Percentiles rank a stretch among this genome's conserved stretches.
These are phyloP conservation scores for Cairina moschata DNA, from an alignment of 2,113 vertebrate genomes.

Conservation along the genomic window DNA sequence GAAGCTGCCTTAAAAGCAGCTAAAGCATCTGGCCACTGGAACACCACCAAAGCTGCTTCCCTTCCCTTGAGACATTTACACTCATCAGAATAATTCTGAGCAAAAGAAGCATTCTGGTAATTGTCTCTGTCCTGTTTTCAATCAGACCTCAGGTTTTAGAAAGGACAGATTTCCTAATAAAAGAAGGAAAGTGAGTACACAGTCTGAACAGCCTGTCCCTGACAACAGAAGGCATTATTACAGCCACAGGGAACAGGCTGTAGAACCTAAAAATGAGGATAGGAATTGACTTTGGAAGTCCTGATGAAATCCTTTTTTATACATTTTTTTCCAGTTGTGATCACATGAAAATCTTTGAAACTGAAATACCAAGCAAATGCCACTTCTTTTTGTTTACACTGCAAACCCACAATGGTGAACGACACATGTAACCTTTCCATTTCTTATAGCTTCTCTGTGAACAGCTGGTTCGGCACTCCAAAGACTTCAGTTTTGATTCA, in stretches of 20 bases:
- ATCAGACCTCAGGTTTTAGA: constrained; percentile 11
- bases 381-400: constrained; percentile 43
- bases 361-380: constrained; percentile 22
- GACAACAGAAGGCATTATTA: constrained; percentile 44
- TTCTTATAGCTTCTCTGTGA: constrained; percentile 4
- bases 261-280: background rate
- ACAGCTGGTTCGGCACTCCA: background rate
- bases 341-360: background rate
- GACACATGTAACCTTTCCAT: constrained; percentile 30
- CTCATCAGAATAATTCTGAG: constrained; percentile 11
- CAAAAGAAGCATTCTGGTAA: background rate
- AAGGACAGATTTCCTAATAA: constrained; percentile 18
- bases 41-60: background rate
- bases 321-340: background rate
- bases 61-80: background rate
- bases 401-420: constrained; percentile 5
- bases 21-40: background rate
- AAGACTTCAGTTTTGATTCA: background rate
- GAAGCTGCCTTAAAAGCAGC: background rate
- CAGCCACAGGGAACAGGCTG: background rate
- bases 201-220: background rate
- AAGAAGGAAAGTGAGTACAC: constrained; percentile 1
- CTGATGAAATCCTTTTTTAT: background rate
- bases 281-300: constrained; percentile 28
- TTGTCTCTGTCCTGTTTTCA: constrained; percentile 23